Evolutionary conservation across 2,888 invertebrate genomes (phyloP), one percentile per base, ranked within the genome.

Genomic region (Laspeyria flexula): DNA sequence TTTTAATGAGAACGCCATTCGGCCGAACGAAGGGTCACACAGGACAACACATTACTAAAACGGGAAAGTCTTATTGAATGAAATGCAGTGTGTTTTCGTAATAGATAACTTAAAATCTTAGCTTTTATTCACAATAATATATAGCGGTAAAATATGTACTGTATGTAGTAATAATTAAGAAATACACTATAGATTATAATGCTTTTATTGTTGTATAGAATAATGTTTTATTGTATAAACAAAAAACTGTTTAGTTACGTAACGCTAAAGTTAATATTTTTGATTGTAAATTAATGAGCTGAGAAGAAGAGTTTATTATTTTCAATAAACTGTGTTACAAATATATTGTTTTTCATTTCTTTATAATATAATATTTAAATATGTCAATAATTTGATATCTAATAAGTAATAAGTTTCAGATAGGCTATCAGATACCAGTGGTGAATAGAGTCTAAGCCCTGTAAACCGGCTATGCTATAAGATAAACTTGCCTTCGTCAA

Each of bases 251-350:
- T 53, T 52, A 60, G 43, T 55, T 43, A 58, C 50, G 53, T 53
- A 48, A 71, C 58, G 71, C 60, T 65, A 64, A 58, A 61, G 44
- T 37, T 11, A 60, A 69, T 69, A 70, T 69, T 67, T 68, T 69
- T 65, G 46, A 69, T 74, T 85, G 79, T 84, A 77, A 82, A 80
- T 71, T 79, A 64, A 77, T 60, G 65, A 67, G 71, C 71, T 65
- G 70, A 71, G 49, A 73, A 80, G 73, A 83, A 69, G 85, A 74
- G 80, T 88, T 88, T 86, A 88, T 90, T 86, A 85, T 90, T 88
- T 88, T 88, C 81, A 90, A 87, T 90, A 91, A 91, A 91, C 79
- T 79, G 78, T 82, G 83, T 86, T 88, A 85, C 65, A 64, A 74
- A 75, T 53, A 56, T 33, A 12, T 34, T 23, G 13, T 44, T 13